Percentiles rank a stretch among this genome's conserved stretches.
Evolutionary conservation across 2,888 invertebrate species (phyloP).

Genomic region (Platycheirus albimanus): DNA sequence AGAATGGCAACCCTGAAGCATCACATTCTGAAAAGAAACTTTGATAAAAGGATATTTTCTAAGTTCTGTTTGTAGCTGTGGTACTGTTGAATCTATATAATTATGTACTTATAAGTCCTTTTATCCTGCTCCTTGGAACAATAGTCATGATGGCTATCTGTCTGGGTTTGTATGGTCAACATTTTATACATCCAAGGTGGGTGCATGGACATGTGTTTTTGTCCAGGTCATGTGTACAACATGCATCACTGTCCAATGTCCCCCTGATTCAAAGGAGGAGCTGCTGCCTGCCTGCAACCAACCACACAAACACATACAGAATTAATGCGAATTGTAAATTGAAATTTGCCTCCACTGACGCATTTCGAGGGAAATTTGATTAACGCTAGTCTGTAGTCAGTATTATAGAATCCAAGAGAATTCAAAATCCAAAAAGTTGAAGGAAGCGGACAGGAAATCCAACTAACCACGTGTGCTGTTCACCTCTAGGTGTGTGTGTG

Average conservation of each 20-base stretch:
- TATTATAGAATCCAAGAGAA: neutral
- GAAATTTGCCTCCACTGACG: constrained; percentile 45
- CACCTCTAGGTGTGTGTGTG: neutral
- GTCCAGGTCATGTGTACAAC: constrained; percentile 39
- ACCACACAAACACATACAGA: constrained; percentile 24
- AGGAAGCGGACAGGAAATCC: constrained; percentile 45
- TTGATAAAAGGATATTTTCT: constrained; percentile 40
- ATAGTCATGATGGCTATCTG: constrained; percentile 29
- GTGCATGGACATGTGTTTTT: constrained; percentile 45
- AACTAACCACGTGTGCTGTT: constrained; percentile 46
- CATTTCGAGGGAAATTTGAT: constrained; percentile 55
- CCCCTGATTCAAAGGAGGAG: neutral
- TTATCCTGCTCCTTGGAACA: neutral
- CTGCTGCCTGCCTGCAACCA: neutral
- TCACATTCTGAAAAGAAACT: neutral
- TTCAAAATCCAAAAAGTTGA: neutral
- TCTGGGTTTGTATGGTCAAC: constrained; percentile 43
- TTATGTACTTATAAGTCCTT: neutral
- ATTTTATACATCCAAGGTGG: constrained; percentile 47
- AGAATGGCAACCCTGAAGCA: neutral
- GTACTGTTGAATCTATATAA: neutral
- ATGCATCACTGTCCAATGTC: constrained; percentile 47
- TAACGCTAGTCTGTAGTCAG: constrained; percentile 1
- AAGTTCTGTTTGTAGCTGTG: constrained; percentile 10
- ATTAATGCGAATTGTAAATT: constrained; percentile 63